Evolutionary conservation across 2,797 vertebrate species (phyloP).

Genomic region (Pangasius djambal): DNA sequence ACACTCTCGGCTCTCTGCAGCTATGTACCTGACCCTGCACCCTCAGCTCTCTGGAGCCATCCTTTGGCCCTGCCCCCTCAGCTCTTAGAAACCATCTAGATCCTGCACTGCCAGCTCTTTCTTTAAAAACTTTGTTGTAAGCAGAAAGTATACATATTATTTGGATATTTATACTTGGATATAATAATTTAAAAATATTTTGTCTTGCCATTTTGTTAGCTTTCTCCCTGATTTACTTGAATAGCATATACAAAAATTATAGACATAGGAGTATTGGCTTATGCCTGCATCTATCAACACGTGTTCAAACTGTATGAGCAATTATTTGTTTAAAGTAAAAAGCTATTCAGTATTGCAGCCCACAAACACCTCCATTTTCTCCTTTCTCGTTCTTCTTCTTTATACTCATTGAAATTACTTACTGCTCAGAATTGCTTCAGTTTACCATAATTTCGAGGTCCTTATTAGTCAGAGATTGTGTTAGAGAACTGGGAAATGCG

Average conservation of each 20-base stretch:
- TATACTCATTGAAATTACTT: conserved; percentile 52
- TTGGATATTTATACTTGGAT: not conserved
- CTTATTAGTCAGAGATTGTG: conserved; percentile 64
- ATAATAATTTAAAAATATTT: not conserved
- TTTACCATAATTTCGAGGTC: conserved; percentile 45
- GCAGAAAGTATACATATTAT: not conserved
- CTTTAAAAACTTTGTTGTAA: not conserved
- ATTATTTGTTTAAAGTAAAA: not conserved
- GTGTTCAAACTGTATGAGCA: not conserved
- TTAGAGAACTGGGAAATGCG: conserved; percentile 53
- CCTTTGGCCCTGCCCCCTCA: not conserved
- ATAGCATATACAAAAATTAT: not conserved
- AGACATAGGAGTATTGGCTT: not conserved
- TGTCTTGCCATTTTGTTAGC: not conserved
- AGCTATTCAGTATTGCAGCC: not conserved
- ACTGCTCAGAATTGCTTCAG: conserved; percentile 57
- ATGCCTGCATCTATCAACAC: not conserved
- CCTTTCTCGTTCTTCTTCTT: not conserved
- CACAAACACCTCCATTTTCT: not conserved
- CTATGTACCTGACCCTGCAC: too few species aligned
- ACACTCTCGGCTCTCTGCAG: too few species aligned
- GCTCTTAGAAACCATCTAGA: not conserved
- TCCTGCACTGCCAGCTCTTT: not conserved
- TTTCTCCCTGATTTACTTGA: not conserved
- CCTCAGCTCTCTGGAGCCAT: too few species aligned